These are phyloP conservation scores for Pristionchus mayeri DNA, from an alignment of 2,888 invertebrate species.

Conservation along the genomic window DNA sequence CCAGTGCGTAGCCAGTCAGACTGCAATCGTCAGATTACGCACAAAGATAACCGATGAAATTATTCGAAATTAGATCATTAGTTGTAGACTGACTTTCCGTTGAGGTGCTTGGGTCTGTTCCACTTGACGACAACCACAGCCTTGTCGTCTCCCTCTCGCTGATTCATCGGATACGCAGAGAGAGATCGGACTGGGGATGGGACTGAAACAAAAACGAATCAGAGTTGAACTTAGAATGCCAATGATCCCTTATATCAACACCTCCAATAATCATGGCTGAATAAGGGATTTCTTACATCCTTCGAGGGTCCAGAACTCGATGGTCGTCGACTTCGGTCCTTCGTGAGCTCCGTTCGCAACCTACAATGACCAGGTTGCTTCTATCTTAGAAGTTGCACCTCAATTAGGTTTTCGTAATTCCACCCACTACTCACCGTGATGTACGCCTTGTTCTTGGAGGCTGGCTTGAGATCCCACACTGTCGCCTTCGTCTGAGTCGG, in stretches of 20 bases:
- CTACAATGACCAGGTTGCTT: constrained; percentile 76
- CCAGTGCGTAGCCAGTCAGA: constrained; percentile 43
- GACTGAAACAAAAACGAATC: constrained; percentile 59
- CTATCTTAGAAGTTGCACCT: too few relatives aligned
- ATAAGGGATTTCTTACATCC: constrained; percentile 80
- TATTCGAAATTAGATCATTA: too few relatives aligned
- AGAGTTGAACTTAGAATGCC: too few relatives aligned
- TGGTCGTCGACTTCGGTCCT: constrained; percentile 89
- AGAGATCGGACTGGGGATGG: constrained; percentile 72
- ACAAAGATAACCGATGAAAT: too few relatives aligned
- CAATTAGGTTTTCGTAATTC: too few relatives aligned
- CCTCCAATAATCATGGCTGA: not conserved
- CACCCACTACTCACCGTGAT: constrained; percentile 79
- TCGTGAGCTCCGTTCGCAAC: constrained; percentile 92
- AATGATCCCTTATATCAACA: not conserved
- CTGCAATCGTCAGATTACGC: not conserved
- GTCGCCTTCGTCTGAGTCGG: constrained; percentile 84
- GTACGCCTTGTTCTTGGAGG: constrained; percentile 88
- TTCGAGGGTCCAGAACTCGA: constrained; percentile 91
- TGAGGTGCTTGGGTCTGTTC: constrained; percentile 91
- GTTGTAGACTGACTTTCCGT: constrained; percentile 85
- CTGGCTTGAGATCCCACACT: constrained; percentile 88
- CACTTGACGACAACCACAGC: constrained; percentile 83
- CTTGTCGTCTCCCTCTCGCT: constrained; percentile 61
- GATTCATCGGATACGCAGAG: constrained; percentile 73